A percentile compares a stretch with the other conserved stretches of the same genome.
Conservation (phyloP, 2,888 invertebrate species). For the Platypus cylindrus region DNA sequence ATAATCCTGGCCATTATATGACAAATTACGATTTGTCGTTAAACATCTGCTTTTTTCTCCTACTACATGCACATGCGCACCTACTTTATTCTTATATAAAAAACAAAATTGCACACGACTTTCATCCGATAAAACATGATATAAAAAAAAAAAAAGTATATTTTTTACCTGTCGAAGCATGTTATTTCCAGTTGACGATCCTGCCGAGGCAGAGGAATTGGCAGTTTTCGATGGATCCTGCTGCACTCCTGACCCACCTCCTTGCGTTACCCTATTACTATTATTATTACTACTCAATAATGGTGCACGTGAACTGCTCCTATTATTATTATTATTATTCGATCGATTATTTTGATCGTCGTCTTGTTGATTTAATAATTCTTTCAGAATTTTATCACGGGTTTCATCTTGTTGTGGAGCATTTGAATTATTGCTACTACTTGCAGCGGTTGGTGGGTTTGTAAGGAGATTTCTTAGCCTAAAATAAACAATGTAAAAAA, state of each 20-base stretch:
- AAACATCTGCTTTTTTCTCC: too few species aligned
- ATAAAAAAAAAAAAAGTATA: neutral
- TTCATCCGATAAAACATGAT: neutral
- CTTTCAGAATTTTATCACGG: conserved; percentile 43
- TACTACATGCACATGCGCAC: too few species aligned
- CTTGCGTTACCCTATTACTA: conserved; percentile 6
- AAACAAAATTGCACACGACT: neutral
- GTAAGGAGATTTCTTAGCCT: conserved; percentile 49
- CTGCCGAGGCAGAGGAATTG: conserved; percentile 15
- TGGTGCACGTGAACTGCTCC: conserved; percentile 34
- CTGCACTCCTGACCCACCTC: conserved; percentile 29
- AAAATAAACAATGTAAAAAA: conserved; percentile 3
- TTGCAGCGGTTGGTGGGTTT: conserved; percentile 33
- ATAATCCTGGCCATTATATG: too few species aligned
- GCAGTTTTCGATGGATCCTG: conserved; percentile 26
- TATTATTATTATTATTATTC: conserved; percentile 36
- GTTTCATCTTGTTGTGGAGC: conserved; percentile 30
- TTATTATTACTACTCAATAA: conserved; percentile 31
- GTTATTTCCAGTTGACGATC: conserved; percentile 33
- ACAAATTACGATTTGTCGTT: too few species aligned
- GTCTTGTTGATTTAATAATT: conserved; percentile 54
- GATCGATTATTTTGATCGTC: conserved; percentile 38
- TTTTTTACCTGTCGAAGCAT: conserved; percentile 52
- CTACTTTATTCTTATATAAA: neutral
- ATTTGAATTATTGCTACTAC: conserved; percentile 22